Percentiles rank a stretch among this genome's conserved stretches.
These are phyloP conservation scores for Dromiciops gliroides DNA, from an alignment of 2,113 vertebrate genomes.

Conservation along the genomic window DNA sequence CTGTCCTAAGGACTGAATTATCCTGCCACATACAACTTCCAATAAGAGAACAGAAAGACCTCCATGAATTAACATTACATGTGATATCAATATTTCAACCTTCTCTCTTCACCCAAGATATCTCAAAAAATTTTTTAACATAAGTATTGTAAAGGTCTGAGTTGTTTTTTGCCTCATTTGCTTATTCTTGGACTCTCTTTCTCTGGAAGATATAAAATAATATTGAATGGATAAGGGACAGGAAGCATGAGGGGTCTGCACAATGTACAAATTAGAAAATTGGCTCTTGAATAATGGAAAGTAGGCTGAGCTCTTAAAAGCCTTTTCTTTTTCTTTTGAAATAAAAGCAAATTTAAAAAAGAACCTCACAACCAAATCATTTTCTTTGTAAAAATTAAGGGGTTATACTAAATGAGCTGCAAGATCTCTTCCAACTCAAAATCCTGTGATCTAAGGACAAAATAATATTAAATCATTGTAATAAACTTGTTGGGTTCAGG, in stretches of 20 bases:
- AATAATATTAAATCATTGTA: neutral
- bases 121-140: neutral
- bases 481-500: neutral
- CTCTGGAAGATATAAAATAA: neutral
- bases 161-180: neutral
- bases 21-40: neutral
- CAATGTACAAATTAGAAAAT: neutral
- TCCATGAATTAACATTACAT: neutral
- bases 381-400: neutral
- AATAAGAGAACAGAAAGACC: neutral
- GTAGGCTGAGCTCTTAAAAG: slow-evolving; percentile 3
- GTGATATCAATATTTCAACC: neutral
- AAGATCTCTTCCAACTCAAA: neutral
- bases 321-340: slow-evolving; percentile 7
- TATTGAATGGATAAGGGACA: neutral
- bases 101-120: neutral
- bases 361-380: neutral
- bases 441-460: neutral
- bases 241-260: neutral
- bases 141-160: neutral
- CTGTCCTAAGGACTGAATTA: neutral
- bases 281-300: slow-evolving; percentile 26
- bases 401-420: neutral
- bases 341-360: neutral
- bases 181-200: neutral